Evolutionary conservation across 1,140 invertebrate species (phyloP), one percentile per base, ranked within the genome.

Genomic region (Pseudobourletiella spinata): DNA sequence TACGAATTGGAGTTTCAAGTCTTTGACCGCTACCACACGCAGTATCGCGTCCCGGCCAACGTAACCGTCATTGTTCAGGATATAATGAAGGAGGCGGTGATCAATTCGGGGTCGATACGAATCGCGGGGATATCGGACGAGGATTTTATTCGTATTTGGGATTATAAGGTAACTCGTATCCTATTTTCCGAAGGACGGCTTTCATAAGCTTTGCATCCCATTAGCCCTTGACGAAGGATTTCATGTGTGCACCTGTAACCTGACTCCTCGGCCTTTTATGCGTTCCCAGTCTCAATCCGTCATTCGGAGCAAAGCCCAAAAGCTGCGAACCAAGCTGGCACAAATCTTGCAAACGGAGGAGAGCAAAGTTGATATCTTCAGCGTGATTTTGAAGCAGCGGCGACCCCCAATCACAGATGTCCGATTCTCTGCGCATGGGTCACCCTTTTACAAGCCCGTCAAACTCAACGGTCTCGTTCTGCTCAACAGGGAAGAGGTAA

Each of bases 321-420:
- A 86, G 56, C 92, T 98, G 67, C 82, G 86, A 69, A 88, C 91
- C 64, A 91, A 92, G 76, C 77, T 93, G 54, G 86, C 87, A 0
- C 86, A 90, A 71, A 78, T 97, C 32, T 74, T 95, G 16, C 87
- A 85, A 51, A 89, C 86, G 1, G 85, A 89, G 55, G 77, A 83
- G 46, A 87, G 93, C 62, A 95, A 95, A 74, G 89, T 98, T 6
- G 93, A 97, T 71, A 86, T 98, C 28, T 96, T 98, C 71, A 95
- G 91, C 77, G 91, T 98, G 2, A 90, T 94, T 70, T 74, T 90
- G 18, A 82, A 89, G 66, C 83, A 86, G 69, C 86, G 87, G 67
- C 83, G 91, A 75, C 91, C 91, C 2, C 89, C 90, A 4, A 79
- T 93, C 25, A 95, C 91, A 0, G 95, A 98, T 74, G 82, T 98